phyloP scores from a whole-genome alignment of 2,888 invertebrate species.

The Clistopyga incitator region DNA sequence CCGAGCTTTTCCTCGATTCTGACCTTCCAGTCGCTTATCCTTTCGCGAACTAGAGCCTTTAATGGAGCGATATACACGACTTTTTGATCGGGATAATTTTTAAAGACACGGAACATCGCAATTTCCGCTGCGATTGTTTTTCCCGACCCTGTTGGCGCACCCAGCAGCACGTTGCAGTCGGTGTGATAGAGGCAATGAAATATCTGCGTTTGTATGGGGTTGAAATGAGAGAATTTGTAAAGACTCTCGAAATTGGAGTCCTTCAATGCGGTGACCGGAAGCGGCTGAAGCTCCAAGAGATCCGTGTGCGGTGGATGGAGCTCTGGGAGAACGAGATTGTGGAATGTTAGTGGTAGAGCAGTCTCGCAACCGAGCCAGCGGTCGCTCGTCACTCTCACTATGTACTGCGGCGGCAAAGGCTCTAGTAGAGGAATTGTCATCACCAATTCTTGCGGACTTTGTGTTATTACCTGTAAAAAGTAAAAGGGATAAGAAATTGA shows the following conservation, averaged over 20 bases:
- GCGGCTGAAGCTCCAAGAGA: constrained; percentile 94
- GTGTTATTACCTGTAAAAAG: constrained; percentile 84
- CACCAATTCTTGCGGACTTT: constrained; percentile 92
- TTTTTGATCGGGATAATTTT: constrained; percentile 91
- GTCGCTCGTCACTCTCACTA: constrained; percentile 94
- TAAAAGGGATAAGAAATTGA: not conserved
- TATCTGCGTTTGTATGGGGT: constrained; percentile 99
- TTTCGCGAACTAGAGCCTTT: constrained; percentile 98
- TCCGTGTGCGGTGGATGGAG: constrained; percentile 97
- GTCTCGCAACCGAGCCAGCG: constrained; percentile 90
- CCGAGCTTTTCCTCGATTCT: constrained; percentile 90
- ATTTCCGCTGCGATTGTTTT: constrained; percentile 99
- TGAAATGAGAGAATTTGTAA: constrained; percentile 97
- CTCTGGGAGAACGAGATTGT: constrained; percentile 95
- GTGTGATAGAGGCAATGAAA: constrained; percentile 98
- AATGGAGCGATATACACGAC: constrained; percentile 99
- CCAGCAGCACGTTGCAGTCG: constrained; percentile 96
- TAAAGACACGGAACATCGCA: constrained; percentile 97
- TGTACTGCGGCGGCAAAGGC: constrained; percentile 96
- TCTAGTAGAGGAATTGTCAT: constrained; percentile 98
- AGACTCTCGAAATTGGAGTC: constrained; percentile 91
- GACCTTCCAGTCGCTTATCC: constrained; percentile 97
- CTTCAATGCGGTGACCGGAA: constrained; percentile 93
- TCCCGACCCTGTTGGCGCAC: constrained; percentile 98
- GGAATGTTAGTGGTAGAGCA: constrained; percentile 89